phyloP scores from a whole-genome alignment of 2,888 invertebrate genomes.

The Alitta virens region DNA sequence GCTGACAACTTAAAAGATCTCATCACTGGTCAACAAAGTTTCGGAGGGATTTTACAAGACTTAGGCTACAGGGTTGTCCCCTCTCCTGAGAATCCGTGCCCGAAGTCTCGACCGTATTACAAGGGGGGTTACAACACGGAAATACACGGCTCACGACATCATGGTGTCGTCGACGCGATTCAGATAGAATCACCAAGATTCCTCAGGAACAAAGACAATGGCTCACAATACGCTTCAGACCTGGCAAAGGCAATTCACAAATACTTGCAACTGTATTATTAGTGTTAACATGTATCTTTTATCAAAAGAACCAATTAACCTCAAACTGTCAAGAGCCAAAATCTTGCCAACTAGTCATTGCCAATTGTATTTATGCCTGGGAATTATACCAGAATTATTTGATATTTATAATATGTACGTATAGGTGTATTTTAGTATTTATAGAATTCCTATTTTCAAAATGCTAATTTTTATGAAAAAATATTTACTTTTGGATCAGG shows the following conservation, averaged over 20 bases:
- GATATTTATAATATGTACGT: too few species aligned
- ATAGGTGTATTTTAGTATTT: too few species aligned
- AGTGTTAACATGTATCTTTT: too few species aligned
- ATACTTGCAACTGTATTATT: not conserved
- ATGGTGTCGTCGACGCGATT: constrained; percentile 27
- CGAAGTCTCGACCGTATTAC: constrained; percentile 22
- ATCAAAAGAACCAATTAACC: too few species aligned
- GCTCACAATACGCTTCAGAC: not conserved
- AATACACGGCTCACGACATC: constrained; percentile 25
- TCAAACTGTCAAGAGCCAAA: too few species aligned
- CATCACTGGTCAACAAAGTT: constrained; percentile 24
- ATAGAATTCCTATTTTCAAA: too few species aligned
- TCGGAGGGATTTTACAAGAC: constrained; percentile 23
- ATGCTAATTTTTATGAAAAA: too few species aligned
- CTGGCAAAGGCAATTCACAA: not conserved
- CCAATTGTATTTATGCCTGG: too few species aligned
- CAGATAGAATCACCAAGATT: constrained; percentile 21
- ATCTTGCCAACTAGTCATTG: too few species aligned
- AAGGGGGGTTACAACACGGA: constrained; percentile 29
- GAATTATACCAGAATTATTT: too few species aligned
- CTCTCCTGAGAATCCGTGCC: constrained; percentile 24
- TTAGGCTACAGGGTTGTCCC: constrained; percentile 30
- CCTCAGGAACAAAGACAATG: not conserved
- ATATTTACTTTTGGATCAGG: too few species aligned
- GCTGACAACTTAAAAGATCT: constrained; percentile 7